Evolutionary conservation across 2,888 invertebrate genomes (phyloP).

Genomic region (Apeira syringaria): DNA sequence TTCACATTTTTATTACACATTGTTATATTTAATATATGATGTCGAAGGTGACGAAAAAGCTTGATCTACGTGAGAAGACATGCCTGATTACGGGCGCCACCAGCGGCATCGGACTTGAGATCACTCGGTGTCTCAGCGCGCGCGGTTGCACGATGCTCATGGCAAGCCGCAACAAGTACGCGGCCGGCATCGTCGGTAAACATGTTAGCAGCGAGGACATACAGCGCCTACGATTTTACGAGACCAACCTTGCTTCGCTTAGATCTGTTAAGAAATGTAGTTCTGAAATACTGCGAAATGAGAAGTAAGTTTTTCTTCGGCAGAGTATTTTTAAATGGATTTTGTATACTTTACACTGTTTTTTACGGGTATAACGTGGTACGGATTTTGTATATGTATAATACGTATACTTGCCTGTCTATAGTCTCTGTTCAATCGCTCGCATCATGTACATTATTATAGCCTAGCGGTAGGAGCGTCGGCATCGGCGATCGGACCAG

Average conservation of each 20-base stretch:
- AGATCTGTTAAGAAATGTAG: constrained; percentile 62
- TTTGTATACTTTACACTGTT: too few relatives aligned
- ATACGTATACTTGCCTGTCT: too few relatives aligned
- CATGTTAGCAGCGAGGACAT: constrained; percentile 44
- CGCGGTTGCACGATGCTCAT: constrained; percentile 94
- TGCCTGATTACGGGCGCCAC: constrained; percentile 97
- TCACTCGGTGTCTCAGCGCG: constrained; percentile 90
- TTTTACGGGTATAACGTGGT: too few relatives aligned
- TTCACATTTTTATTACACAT: too few relatives aligned
- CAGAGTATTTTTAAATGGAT: too few relatives aligned
- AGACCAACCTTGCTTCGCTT: constrained; percentile 65
- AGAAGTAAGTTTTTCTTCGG: constrained; percentile 45
- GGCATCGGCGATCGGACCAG: too few relatives aligned
- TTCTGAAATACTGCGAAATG: constrained; percentile 46
- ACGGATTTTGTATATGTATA: too few relatives aligned
- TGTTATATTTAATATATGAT: too few relatives aligned
- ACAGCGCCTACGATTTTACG: constrained; percentile 48
- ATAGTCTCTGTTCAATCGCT: too few relatives aligned
- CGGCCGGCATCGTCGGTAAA: constrained; percentile 73
- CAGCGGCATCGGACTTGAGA: constrained; percentile 96
- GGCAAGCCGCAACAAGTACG: constrained; percentile 90
- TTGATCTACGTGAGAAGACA: constrained; percentile 91
- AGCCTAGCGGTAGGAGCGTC: too few relatives aligned
- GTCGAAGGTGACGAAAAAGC: constrained; percentile 87
- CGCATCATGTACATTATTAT: too few relatives aligned